Evolutionary conservation across 2,888 invertebrate species (phyloP).

Genomic region (Cephus pulcher): DNA sequence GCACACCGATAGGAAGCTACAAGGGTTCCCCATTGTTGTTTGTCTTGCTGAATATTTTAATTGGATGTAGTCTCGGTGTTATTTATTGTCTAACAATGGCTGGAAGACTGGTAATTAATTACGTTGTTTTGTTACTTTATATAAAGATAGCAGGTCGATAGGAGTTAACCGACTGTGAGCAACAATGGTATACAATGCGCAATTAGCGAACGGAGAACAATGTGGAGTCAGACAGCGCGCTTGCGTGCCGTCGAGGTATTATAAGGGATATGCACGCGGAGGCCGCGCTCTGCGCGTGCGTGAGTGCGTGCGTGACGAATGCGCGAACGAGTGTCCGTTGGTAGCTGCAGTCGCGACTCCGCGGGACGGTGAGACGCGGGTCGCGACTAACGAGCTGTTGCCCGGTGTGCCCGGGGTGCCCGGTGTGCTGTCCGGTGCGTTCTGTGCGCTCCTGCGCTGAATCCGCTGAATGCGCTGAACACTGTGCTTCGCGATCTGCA

Average conservation of each 20-base stretch:
- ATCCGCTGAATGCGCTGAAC: too few species aligned
- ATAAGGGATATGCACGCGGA: conserved; percentile 30
- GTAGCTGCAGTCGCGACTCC: conserved; percentile 32
- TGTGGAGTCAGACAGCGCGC: conserved; percentile 45
- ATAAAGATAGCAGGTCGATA: conserved; percentile 65
- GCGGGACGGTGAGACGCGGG: conserved; percentile 24
- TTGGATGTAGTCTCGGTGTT: conserved; percentile 57
- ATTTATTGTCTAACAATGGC: conserved; percentile 66
- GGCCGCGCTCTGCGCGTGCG: conserved; percentile 22
- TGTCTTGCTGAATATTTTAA: conserved; percentile 66
- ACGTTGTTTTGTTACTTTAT: conserved; percentile 65
- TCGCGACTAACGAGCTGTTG: conserved; percentile 42
- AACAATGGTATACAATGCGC: conserved; percentile 63
- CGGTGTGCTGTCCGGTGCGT: conserved; percentile 22
- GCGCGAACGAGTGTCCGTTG: conserved; percentile 2
- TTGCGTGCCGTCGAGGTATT: conserved; percentile 48
- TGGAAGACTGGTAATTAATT: conserved; percentile 65
- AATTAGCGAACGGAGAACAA: conserved; percentile 62
- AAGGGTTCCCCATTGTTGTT: conserved; percentile 60
- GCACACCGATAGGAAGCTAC: conserved; percentile 4
- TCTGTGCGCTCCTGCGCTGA: conserved; percentile 5
- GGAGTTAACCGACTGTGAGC: conserved; percentile 56
- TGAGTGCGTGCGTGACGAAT: conserved; percentile 10
- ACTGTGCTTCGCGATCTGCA: too few species aligned
- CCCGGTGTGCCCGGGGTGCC: conserved; percentile 21